A percentile compares a stretch with the other conserved stretches of the same genome.
These are phyloP conservation scores for Poicephalus meyeri DNA, from an alignment of 2,113 vertebrate genomes.

Conservation along the genomic window DNA sequence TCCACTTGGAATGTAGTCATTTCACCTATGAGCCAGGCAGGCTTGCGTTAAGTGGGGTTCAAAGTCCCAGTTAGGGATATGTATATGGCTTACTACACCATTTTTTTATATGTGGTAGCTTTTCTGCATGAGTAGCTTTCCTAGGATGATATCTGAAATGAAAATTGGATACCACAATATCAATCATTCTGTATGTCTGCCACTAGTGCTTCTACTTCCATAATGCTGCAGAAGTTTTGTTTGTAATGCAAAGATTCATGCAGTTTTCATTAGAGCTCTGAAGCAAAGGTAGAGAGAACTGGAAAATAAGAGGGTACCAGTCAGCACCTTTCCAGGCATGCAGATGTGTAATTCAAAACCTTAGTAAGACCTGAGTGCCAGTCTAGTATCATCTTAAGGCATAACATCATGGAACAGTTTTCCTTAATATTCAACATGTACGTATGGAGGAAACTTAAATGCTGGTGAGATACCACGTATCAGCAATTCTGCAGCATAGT, in stretches of 20 bases:
- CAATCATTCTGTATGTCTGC: not conserved
- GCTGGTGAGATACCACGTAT: not conserved
- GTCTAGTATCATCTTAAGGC: not conserved
- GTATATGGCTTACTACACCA: not conserved
- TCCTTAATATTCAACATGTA: not conserved
- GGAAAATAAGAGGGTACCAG: not conserved
- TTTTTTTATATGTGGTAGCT: not conserved
- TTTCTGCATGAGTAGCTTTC: not conserved
- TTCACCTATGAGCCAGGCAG: not conserved
- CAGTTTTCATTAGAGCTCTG: not conserved
- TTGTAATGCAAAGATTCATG: not conserved
- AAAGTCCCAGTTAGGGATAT: not conserved
- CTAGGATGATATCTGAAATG: not conserved
- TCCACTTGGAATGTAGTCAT: fast-evolving
- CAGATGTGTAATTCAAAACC: not conserved
- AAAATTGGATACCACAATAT: not conserved
- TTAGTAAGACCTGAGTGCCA: not conserved
- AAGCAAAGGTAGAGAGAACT: not conserved
- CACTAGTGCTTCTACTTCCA: not conserved
- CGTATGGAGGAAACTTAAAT: not conserved
- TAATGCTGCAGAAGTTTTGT: not conserved
- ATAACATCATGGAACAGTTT: not conserved
- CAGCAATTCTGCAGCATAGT: not conserved
- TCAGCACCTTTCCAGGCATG: not conserved
- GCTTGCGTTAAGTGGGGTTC: not conserved